These are phyloP conservation scores for Diachrysia chrysitis DNA, from an alignment of 2,888 invertebrate genomes.

Conservation along the genomic window DNA sequence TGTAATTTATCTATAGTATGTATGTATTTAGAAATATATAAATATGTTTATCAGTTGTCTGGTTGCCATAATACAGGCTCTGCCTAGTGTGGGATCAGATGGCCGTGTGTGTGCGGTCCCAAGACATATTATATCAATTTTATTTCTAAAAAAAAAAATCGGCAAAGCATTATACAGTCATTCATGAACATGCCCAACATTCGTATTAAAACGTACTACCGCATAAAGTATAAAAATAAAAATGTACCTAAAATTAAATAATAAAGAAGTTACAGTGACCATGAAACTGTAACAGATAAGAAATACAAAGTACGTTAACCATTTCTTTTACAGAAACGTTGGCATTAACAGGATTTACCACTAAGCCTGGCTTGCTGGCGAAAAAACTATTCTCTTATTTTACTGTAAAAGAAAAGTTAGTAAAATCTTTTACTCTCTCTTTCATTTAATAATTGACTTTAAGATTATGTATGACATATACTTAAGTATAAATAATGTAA, in stretches of 20 bases:
- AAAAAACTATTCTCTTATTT: conserved; percentile 34
- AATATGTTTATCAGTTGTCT: too few relatives aligned
- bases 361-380: conserved; percentile 28
- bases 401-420: conserved; percentile 33
- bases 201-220: neutral
- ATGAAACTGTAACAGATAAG: conserved; percentile 9
- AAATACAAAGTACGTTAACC: conserved; percentile 37
- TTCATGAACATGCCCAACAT: too few relatives aligned
- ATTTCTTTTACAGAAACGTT: conserved; percentile 33
- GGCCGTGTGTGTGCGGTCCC: too few relatives aligned
- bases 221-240: neutral
- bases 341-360: conserved; percentile 30
- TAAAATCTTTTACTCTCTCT: neutral
- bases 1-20: too few relatives aligned
- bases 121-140: too few relatives aligned
- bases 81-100: too few relatives aligned
- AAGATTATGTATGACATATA: too few relatives aligned
- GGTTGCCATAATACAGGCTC: too few relatives aligned
- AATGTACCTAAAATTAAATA: neutral
- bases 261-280: neutral
- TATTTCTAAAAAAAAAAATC: too few relatives aligned
- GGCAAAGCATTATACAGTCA: too few relatives aligned
- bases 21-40: too few relatives aligned
- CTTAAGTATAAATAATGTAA: neutral
- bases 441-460: too few relatives aligned